A percentile compares a stretch with the other conserved stretches of the same genome.
Evolutionary conservation across 2,888 invertebrate species (phyloP).

Genomic region (Stenotaenia linearis): DNA sequence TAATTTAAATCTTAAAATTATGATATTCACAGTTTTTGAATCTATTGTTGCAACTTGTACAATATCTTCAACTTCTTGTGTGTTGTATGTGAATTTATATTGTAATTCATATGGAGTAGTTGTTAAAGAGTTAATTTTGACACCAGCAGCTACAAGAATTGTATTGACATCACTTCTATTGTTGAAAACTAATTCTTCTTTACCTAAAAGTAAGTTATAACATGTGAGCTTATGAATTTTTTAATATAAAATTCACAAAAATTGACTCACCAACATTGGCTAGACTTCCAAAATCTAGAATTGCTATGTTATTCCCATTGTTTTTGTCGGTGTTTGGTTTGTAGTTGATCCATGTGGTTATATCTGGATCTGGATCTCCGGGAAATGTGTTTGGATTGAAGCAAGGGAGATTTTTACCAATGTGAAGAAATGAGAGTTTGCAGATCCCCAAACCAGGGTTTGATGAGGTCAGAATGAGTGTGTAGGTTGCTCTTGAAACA

Average conservation of each 20-base stretch:
- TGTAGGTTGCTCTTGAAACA: background rate
- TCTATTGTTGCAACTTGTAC: background rate
- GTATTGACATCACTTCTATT: background rate
- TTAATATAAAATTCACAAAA: background rate
- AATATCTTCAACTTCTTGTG: background rate
- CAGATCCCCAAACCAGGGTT: background rate
- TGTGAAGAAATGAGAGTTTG: background rate
- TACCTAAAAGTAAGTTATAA: background rate
- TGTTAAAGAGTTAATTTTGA: background rate
- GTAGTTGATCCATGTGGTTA: slow-evolving; percentile 17
- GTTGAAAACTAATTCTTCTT: background rate
- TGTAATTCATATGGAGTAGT: background rate
- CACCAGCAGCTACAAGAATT: background rate
- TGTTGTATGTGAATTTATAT: background rate
- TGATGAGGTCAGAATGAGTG: background rate
- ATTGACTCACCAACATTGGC: background rate
- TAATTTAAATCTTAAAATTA: background rate
- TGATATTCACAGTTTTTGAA: background rate
- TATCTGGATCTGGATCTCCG: background rate
- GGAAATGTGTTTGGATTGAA: background rate
- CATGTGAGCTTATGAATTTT: background rate
- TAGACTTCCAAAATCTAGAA: slow-evolving; percentile 14
- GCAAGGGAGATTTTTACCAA: slow-evolving; percentile 5
- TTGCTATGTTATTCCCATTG: background rate
- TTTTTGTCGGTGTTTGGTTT: background rate